These are phyloP conservation scores for Lapara coniferarum DNA, from an alignment of 2,888 invertebrate genomes.

Conservation along the genomic window DNA sequence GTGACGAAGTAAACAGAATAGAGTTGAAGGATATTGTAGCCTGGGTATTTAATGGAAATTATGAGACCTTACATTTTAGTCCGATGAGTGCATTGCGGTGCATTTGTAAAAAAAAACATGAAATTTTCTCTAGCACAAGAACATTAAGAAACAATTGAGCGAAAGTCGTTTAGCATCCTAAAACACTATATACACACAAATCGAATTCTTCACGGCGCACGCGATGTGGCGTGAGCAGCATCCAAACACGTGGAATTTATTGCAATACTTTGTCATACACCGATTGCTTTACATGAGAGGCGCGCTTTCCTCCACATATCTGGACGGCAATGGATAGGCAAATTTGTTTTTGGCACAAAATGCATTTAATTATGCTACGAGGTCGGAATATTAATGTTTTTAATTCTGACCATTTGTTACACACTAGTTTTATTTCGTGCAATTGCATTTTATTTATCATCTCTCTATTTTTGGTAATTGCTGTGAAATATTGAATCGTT, in stretches of 20 bases:
- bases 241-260: slow-evolving; percentile 50
- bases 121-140: slow-evolving; percentile 42
- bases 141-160: slow-evolving; percentile 53
- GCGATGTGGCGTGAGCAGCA: slow-evolving; percentile 62
- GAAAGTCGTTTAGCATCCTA: slow-evolving; percentile 62
- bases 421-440: slow-evolving; percentile 19
- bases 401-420: slow-evolving; percentile 17
- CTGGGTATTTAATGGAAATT: too few species aligned
- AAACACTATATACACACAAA: slow-evolving; percentile 52
- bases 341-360: slow-evolving; percentile 20
- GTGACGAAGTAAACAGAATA: too few species aligned
- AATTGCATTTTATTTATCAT: slow-evolving; percentile 1
- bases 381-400: slow-evolving; percentile 20
- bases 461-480: slow-evolving; percentile 6
- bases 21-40: too few species aligned
- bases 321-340: not conserved
- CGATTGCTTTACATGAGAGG: slow-evolving; percentile 29
- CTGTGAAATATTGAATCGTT: slow-evolving; percentile 21
- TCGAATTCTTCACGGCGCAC: slow-evolving; percentile 58
- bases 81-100: too few species aligned
- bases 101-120: too few species aligned
- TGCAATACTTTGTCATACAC: slow-evolving; percentile 56
- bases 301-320: not conserved
- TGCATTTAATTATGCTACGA: slow-evolving; percentile 22
- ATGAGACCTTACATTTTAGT: too few species aligned